Evolutionary conservation across 2,888 invertebrate genomes (phyloP).

Genomic region (Notocelia uddmanniana): DNA sequence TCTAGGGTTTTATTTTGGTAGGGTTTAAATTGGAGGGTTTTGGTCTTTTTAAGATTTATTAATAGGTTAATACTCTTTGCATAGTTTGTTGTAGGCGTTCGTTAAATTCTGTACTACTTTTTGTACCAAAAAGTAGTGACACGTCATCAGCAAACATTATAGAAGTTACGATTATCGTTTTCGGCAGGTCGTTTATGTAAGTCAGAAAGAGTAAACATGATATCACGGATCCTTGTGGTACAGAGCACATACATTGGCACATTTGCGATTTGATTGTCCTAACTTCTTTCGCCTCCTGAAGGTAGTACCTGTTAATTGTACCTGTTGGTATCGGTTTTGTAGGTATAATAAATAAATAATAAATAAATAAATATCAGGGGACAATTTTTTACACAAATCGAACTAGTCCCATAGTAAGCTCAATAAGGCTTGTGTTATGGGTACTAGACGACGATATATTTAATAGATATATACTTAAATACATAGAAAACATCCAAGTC

Average conservation of each 20-base stretch:
- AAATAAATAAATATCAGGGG: too few relatives aligned
- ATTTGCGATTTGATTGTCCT: not conserved
- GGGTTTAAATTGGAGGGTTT: not conserved
- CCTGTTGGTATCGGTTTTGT: not conserved
- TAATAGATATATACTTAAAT: too few relatives aligned
- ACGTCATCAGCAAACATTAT: too few relatives aligned
- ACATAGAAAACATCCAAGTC: too few relatives aligned
- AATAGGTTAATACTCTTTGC: not conserved
- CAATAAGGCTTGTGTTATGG: too few relatives aligned
- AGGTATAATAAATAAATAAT: too few relatives aligned
- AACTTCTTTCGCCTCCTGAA: not conserved
- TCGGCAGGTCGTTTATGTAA: too few relatives aligned
- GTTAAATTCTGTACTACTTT: not conserved
- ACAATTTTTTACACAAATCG: too few relatives aligned
- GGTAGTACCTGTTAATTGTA: not conserved
- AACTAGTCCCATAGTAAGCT: too few relatives aligned
- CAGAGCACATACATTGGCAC: not conserved
- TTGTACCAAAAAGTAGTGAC: not conserved
- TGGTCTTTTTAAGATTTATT: not conserved
- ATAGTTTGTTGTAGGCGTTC: not conserved
- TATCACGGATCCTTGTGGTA: conserved; percentile 1
- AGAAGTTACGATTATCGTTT: too few relatives aligned
- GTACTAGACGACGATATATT: too few relatives aligned
- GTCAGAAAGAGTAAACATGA: not conserved
- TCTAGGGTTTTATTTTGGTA: not conserved